These are phyloP conservation scores for Odontothrips loti DNA, from an alignment of 2,888 invertebrate genomes.

Conservation along the genomic window DNA sequence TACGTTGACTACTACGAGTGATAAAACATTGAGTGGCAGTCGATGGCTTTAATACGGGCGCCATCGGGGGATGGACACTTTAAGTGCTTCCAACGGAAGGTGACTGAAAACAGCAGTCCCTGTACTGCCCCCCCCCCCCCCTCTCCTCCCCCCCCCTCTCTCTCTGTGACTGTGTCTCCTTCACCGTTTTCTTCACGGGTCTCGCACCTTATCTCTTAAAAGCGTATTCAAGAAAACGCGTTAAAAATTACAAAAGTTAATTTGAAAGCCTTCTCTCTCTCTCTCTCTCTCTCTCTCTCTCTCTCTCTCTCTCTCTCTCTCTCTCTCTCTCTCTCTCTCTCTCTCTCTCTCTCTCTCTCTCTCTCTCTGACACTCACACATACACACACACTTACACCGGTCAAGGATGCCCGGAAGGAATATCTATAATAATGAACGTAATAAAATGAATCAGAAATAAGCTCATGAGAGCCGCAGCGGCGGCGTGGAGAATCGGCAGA, in stretches of 20 bases:
- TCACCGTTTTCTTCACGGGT: background rate
- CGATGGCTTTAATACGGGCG: background rate
- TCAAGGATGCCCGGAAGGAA: too few species aligned
- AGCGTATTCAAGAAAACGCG: background rate
- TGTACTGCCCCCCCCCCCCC: background rate
- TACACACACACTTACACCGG: too few species aligned
- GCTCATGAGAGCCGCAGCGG: too few species aligned
- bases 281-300: too few species aligned
- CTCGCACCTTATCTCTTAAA: background rate
- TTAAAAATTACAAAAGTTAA: background rate
- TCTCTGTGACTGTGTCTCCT: background rate
- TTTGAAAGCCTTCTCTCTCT: too few species aligned
- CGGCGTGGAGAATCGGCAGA: too few species aligned
- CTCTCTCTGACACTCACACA: too few species aligned
- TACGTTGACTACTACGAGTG: background rate
- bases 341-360: too few species aligned
- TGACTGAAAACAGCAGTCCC: background rate
- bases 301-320: too few species aligned
- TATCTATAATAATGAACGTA: too few species aligned
- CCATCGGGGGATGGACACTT: background rate
- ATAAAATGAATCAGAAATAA: too few species aligned
- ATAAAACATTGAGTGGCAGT: slow-evolving; percentile 2
- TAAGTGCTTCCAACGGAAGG: background rate
- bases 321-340: too few species aligned
- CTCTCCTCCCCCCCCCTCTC: background rate